Conservation (phyloP, 2,113 vertebrate genomes). For the Esox niger region DNA sequence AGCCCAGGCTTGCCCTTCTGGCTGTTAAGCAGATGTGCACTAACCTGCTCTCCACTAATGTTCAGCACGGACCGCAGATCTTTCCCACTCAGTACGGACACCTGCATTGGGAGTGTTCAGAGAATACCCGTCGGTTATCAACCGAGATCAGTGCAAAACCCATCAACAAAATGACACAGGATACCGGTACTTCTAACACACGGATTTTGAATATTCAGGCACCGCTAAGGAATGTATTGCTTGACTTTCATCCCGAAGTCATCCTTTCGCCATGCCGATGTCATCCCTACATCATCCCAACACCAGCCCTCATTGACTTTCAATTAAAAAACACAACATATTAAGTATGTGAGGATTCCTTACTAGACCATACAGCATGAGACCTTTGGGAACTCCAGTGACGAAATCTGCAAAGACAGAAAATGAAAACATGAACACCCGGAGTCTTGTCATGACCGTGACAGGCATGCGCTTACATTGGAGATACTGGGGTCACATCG, state of each 20-base stretch:
- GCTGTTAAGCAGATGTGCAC: constrained; percentile 37
- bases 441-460: too few relatives aligned
- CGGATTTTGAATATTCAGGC: neutral
- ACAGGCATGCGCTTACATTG: too few relatives aligned
- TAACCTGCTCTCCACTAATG: constrained; percentile 88
- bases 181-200: neutral
- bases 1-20: constrained; percentile 5
- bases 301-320: constrained; percentile 2
- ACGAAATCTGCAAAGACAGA: constrained; percentile 78
- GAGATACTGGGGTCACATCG: too few relatives aligned
- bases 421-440: neutral
- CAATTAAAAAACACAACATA: constrained; percentile 9
- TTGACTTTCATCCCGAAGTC: too few relatives aligned
- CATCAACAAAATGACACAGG: too few relatives aligned
- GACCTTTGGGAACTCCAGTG: constrained; percentile 87
- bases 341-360: constrained; percentile 50
- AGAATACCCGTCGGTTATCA: neutral
- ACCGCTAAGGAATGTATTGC: too few relatives aligned
- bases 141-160: neutral
- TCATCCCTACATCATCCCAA: neutral
- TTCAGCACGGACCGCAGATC: constrained; percentile 79
- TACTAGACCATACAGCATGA: constrained; percentile 87
- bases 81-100: constrained; percentile 82
- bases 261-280: too few relatives aligned
- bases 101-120: constrained; percentile 61